phyloP scores from a whole-genome alignment of 2,888 invertebrate species.

The Stegana nigrithorax region DNA sequence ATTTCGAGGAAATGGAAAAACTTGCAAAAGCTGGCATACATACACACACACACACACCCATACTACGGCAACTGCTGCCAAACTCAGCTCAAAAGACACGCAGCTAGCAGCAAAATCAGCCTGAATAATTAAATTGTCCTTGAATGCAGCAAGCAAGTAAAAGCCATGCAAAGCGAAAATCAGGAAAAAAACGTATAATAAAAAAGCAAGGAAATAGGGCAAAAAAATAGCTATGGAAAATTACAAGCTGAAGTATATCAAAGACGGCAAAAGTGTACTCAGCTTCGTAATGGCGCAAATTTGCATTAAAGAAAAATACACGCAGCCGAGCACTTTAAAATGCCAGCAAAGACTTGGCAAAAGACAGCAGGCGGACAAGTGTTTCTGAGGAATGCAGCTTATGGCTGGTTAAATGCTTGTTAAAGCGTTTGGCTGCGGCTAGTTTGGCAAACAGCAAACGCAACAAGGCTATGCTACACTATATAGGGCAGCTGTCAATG shows the following conservation, averaged over 20 bases:
- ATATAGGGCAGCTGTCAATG: no score
- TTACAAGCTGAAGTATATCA: neutral
- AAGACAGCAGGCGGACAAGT: no score
- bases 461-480: no score
- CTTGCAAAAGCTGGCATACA: slow-evolving; percentile 42
- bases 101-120: slow-evolving; percentile 30
- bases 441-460: no score
- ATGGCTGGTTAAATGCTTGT: no score
- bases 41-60: neutral
- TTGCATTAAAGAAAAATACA: no score
- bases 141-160: no score
- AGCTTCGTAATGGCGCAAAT: neutral
- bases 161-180: no score
- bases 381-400: no score
- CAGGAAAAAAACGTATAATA: slow-evolving; percentile 8
- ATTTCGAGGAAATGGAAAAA: slow-evolving; percentile 54
- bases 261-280: neutral
- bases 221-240: neutral
- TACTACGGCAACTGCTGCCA: neutral
- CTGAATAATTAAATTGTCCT: slow-evolving; percentile 59
- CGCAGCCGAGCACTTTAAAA: no score
- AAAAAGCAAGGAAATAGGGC: neutral
- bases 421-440: no score
- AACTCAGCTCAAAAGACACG: neutral
- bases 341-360: no score